Conservation (phyloP, 1,140 invertebrate species). For the Colletes latitarsis region DNA sequence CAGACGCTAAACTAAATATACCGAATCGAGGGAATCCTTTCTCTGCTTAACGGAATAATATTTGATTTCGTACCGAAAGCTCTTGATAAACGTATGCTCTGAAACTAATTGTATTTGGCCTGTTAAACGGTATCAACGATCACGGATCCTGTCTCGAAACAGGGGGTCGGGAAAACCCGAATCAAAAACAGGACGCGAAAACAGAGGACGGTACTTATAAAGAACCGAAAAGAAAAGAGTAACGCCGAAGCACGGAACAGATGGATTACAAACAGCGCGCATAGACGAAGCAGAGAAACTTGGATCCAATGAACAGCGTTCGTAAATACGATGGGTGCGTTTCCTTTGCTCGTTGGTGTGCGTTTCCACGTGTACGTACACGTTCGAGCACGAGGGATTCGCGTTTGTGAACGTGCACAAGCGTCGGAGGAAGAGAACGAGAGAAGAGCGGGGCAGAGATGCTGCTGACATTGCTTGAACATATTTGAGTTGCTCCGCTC, state of each 20-base stretch:
- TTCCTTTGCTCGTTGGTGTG: not conserved
- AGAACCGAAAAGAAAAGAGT: not conserved
- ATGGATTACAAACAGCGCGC: conserved; percentile 4
- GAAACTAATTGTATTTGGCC: too few species aligned
- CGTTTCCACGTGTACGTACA: not conserved
- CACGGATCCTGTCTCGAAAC: too few species aligned
- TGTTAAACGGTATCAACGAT: too few species aligned
- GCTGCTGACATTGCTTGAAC: conserved; percentile 75
- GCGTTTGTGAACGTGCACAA: not conserved
- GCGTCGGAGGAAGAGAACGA: conserved; percentile 35
- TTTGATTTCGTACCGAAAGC: too few species aligned
- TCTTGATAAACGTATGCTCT: too few species aligned
- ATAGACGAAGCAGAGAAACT: not conserved
- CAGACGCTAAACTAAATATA: too few species aligned
- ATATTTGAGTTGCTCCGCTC: conserved; percentile 76
- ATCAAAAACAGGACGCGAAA: not conserved
- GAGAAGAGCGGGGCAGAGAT: conserved; percentile 61
- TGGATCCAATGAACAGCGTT: conserved; percentile 1
- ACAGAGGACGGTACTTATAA: not conserved
- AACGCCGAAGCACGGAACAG: conserved; percentile 1
- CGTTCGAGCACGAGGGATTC: not conserved
- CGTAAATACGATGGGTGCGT: not conserved
- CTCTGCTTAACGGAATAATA: too few species aligned
- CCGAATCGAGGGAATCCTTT: too few species aligned
- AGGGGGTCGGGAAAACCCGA: not conserved